Base-by-base conservation (phyloP, 2,888 invertebrate genomes). In the Ophion slaviceki region DNA sequence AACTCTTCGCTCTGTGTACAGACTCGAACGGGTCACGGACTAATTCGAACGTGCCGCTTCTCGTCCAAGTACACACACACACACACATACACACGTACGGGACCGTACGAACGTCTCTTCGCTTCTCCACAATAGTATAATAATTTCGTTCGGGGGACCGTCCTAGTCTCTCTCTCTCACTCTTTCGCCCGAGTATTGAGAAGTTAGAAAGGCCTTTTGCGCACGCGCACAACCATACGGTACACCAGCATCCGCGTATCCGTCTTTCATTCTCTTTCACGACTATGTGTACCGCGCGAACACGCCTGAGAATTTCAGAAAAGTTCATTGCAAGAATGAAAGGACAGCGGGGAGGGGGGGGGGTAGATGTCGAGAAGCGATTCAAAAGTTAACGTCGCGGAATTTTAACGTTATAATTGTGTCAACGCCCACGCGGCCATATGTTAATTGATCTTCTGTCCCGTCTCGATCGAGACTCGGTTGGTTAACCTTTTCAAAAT, bases 21-120 rank as follows among this genome's bases (percentile, higher is more conserved):
- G 67, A 80, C 75, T 80, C 77, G 84, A 84, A 84, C 84, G 80
- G 86, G 85, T 88, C 87, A 85, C 79, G 86, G 87, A 88, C 88
- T 87, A 86, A 87, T 88, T 88, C 84, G 86, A 84, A 87, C 84
- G 85, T 80, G 83, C 85, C 66, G 62, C 70, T 82, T 79, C 80
- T 80, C 79, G 82, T 85, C 53, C 82, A 62, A 70, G 75, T 79
- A 74, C n/a, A n/a, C n/a, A n/a, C n/a, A n/a, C 47, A 74, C 68
- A 82, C n/a, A 40, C n/a, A 24, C 32, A 64, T 0, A 53, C 14
- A 53, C 14, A 17, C 8, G 40, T 68, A 77, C 78, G 68, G 68
- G 79, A 64, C 71, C 71, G 79, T 80, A 80, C 24, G 53, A 74
- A 75, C 45, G 75, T 47, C 61, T 74, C 67, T 67, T 80, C 32